Conservation (phyloP, 1,140 invertebrate genomes). For the Hestina assimilis region DNA sequence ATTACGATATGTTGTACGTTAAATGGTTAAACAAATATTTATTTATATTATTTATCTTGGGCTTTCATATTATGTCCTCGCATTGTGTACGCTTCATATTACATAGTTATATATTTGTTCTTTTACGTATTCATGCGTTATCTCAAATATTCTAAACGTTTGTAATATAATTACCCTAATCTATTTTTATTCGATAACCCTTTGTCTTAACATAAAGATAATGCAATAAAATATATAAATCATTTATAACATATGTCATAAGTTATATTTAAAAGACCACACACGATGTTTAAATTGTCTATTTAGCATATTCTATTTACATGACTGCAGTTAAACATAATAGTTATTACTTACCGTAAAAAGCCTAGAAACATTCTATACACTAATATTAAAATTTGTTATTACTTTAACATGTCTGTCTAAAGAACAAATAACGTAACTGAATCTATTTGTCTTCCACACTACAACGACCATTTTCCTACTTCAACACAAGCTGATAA, state of each 20-base stretch:
- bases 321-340: background rate
- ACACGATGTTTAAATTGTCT: background rate
- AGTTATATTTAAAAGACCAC: slow-evolving; percentile 6
- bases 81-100: slow-evolving; percentile 2
- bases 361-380: background rate
- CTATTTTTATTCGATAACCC: slow-evolving; percentile 16
- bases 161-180: slow-evolving; percentile 10
- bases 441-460: slow-evolving; percentile 30
- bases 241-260: slow-evolving; percentile 8
- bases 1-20: slow-evolving; percentile 6
- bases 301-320: background rate
- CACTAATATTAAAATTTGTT: too few species aligned
- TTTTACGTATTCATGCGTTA: slow-evolving; percentile 15
- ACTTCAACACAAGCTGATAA: slow-evolving; percentile 17
- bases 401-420: too few species aligned
- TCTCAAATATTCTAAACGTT: slow-evolving; percentile 17
- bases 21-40: background rate
- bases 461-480: slow-evolving; percentile 26
- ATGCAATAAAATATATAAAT: background rate
- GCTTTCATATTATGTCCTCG: slow-evolving; percentile 3
- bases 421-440: slow-evolving; percentile 20
- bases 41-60: background rate
- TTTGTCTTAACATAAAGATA: slow-evolving; percentile 7
- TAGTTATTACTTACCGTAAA: background rate
- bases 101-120: slow-evolving; percentile 2